A percentile compares a stretch with the other conserved stretches of the same genome.
phyloP scores from a whole-genome alignment of 2,113 vertebrate species.

The Poicephalus gulielmi region DNA sequence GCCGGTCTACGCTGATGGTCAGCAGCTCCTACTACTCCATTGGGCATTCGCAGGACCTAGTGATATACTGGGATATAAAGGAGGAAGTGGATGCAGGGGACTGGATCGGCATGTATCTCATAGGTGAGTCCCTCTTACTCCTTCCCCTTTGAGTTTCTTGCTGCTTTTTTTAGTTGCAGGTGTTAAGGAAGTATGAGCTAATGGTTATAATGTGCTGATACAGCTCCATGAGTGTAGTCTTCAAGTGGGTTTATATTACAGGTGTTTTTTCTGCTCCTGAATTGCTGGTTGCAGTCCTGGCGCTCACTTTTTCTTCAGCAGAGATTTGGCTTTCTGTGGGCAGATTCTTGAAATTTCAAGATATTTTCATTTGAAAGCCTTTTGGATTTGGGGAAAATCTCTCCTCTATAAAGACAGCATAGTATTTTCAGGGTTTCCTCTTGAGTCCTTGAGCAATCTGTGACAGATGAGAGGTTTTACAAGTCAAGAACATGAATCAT shows the following conservation, averaged over 20 bases:
- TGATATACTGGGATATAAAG: slow-evolving; percentile 97
- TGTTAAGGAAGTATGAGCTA: neutral
- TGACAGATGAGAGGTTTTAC: slow-evolving; percentile 27
- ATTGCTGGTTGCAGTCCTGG: neutral
- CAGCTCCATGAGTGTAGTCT: neutral
- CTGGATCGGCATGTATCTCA: slow-evolving; percentile 98
- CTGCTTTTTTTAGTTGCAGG: neutral
- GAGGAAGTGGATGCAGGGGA: slow-evolving; percentile 97
- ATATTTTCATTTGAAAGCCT: neutral
- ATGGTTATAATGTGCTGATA: neutral
- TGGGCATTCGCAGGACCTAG: slow-evolving; percentile 87
- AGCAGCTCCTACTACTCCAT: slow-evolving; percentile 91
- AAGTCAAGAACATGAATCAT: slow-evolving; percentile 19
- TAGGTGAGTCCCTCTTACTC: slow-evolving; percentile 78
- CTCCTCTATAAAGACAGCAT: neutral
- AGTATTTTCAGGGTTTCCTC: neutral
- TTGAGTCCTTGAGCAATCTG: neutral
- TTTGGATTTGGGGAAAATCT: slow-evolving; percentile 2
- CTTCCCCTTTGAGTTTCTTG: neutral
- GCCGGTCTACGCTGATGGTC: slow-evolving; percentile 91
- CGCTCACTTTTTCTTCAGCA: neutral
- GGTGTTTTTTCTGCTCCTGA: neutral
- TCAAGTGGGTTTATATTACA: neutral
- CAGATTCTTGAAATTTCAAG: neutral
- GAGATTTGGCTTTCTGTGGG: neutral